Conservation (phyloP, 2,797 vertebrate genomes). For the Microctenopoma stevenorrisi region DNA sequence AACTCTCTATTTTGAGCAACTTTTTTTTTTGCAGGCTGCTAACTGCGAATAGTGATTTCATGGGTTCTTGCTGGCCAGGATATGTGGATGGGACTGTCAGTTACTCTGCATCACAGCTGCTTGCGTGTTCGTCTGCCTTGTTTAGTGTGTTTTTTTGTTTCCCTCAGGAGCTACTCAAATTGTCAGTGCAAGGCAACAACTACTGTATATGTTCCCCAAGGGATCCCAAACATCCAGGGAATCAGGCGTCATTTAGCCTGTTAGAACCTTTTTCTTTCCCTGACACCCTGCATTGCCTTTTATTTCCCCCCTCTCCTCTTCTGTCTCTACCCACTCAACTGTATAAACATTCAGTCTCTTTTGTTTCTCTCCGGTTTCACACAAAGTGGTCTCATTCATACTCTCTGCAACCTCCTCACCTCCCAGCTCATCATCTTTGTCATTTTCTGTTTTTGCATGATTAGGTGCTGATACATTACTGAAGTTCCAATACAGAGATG, state of each 20-base stretch:
- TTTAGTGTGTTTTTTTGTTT: slow-evolving; percentile 64
- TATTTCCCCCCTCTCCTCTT: slow-evolving; percentile 54
- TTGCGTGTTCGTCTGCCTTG: slow-evolving; percentile 56
- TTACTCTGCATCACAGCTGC: slow-evolving; percentile 53
- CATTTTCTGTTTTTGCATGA: slow-evolving; percentile 34
- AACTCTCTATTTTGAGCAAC: slow-evolving; percentile 16
- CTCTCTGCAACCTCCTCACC: slow-evolving; percentile 29
- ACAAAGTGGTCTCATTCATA: slow-evolving; percentile 49
- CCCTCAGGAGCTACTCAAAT: slow-evolving; percentile 81
- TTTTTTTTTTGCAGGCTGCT: slow-evolving; percentile 27
- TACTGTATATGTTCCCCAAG: slow-evolving; percentile 75
- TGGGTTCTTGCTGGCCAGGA: slow-evolving; percentile 27
- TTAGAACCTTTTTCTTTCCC: slow-evolving; percentile 76
- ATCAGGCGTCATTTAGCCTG: slow-evolving; percentile 86
- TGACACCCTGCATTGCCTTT: slow-evolving; percentile 63
- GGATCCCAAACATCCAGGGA: slow-evolving; percentile 83
- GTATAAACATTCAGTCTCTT: slow-evolving; percentile 51
- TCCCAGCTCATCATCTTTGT: slow-evolving; percentile 33
- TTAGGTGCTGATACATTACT: slow-evolving; percentile 24
- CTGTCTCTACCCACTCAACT: slow-evolving; percentile 43
- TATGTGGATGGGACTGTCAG: slow-evolving; percentile 44
- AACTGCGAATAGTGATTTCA: slow-evolving; percentile 41
- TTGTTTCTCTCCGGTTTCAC: slow-evolving; percentile 37
- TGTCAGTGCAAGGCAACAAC: slow-evolving; percentile 81
- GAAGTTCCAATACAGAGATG: background rate